Evolutionary conservation across 2,113 vertebrate species (phyloP).

Genomic region (Amphiprion percula): DNA sequence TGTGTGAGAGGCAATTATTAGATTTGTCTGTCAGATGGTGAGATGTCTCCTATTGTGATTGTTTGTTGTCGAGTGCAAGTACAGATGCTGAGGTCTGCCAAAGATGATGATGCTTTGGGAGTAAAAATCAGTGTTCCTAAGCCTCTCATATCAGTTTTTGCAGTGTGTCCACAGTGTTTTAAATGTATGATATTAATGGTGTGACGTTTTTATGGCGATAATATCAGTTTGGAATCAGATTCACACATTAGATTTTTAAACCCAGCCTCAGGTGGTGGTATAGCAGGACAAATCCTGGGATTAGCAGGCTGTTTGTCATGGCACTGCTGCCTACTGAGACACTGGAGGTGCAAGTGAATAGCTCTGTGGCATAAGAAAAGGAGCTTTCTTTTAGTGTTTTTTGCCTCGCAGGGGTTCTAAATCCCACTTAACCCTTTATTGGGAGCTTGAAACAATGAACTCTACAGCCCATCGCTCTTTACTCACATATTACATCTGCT

Average conservation of each 20-base stretch:
- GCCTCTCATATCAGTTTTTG: too few relatives aligned
- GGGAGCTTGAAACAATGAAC: slow-evolving; percentile 55
- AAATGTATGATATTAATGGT: too few relatives aligned
- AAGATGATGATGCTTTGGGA: neutral
- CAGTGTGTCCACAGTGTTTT: too few relatives aligned
- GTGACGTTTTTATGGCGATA: too few relatives aligned
- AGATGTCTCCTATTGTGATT: slow-evolving; percentile 5
- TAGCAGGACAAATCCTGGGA: slow-evolving; percentile 19
- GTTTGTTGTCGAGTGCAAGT: neutral
- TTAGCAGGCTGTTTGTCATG: slow-evolving; percentile 32
- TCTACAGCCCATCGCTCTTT: slow-evolving; percentile 5
- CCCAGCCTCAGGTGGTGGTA: neutral
- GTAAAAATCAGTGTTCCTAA: neutral
- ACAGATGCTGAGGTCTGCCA: neutral
- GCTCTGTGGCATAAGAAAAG: slow-evolving; percentile 34
- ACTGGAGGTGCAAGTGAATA: slow-evolving; percentile 28
- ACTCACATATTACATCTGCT: slow-evolving; percentile 41
- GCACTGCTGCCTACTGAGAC: slow-evolving; percentile 24
- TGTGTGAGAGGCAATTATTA: slow-evolving; percentile 22
- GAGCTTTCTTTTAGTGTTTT: slow-evolving; percentile 34
- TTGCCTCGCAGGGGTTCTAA: slow-evolving; percentile 32
- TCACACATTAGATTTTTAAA: neutral
- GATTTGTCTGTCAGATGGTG: slow-evolving; percentile 51
- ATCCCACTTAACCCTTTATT: slow-evolving; percentile 41
- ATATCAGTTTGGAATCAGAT: too few relatives aligned